Evolutionary conservation across 1,140 invertebrate genomes (phyloP), one percentile per base, ranked within the genome.

Genomic region (Phenacoccus solenopsis): DNA sequence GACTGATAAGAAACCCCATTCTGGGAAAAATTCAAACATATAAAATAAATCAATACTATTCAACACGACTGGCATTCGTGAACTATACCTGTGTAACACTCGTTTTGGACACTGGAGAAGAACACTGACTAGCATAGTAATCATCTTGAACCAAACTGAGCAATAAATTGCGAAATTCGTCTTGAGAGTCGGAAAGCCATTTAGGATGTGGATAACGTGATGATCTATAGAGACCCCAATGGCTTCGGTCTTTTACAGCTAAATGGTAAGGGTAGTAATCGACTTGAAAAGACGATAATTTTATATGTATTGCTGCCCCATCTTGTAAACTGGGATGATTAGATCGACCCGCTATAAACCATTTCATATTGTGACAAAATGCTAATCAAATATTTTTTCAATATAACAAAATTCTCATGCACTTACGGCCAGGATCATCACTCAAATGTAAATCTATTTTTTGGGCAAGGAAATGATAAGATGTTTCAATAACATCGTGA

Each of bases 201-300:
- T 89, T 85, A 56, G 83, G 83, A 75, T 90, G 88, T 1, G 87
- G 85, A 16, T 85, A 85, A 7, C 82, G 81, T 70, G 82, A 82
- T 75, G 87, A 85, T 75, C 83, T 87, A 72, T 88, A 88, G 70
- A 72, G 86, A 21, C 89, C 85, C 95, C 94, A 98, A 79, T 94
- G 90, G 73, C 88, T 87, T 73, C 93, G 83, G 78, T 90, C 90
- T 10, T 88, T 87, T 76, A 88, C 86, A 70, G 94, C 93, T 75
- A 94, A 85, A 79, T 98, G 94, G 82, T 96, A 98, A 0, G 96
- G 96, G 82, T 98, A 99, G 77, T 94, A 92, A 80, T 98, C 96
- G 10, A 98, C 81, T 78, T 94, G 89, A 77, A 98, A 88, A 77
- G 89, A 85, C n/a, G 86, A 84, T 22, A 99, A 78, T 4, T 90